phyloP scores from a whole-genome alignment of 2,888 invertebrate species.

The Melangyna quadrimaculata region DNA sequence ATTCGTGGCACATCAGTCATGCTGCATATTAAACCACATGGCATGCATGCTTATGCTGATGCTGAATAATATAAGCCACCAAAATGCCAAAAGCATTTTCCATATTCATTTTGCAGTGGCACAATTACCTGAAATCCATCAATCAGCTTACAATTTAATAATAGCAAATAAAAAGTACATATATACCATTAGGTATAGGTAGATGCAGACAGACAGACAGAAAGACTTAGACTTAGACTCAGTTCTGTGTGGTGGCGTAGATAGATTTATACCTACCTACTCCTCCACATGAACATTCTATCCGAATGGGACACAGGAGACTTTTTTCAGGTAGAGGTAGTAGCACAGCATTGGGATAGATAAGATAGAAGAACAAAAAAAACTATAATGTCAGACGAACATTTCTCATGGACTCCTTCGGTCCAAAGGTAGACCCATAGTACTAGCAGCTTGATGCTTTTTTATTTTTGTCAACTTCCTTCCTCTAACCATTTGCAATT shows the following conservation, averaged over 20 bases:
- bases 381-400: conserved; percentile 11
- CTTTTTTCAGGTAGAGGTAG: conserved; percentile 4
- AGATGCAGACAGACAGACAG: conserved; percentile 46
- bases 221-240: too few species aligned
- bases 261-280: conserved; percentile 6
- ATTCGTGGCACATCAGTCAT: conserved; percentile 54
- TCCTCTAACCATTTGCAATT: conserved; percentile 63
- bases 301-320: conserved; percentile 43
- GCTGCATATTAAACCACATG: conserved; percentile 4
- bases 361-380: conserved; percentile 15
- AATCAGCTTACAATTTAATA: conserved; percentile 68
- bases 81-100: conserved; percentile 70
- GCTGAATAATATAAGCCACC: conserved; percentile 3
- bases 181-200: background rate
- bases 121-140: conserved; percentile 70
- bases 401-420: conserved; percentile 15
- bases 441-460: background rate
- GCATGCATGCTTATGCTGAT: conserved; percentile 1
- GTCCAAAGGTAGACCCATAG: background rate
- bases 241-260: conserved; percentile 22
- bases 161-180: conserved; percentile 34
- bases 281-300: conserved; percentile 37
- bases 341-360: background rate
- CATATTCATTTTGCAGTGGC: conserved; percentile 68
- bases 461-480: conserved; percentile 30